These are phyloP conservation scores for Clitarchus hookeri DNA, from an alignment of 2,888 invertebrate genomes.

Conservation along the genomic window DNA sequence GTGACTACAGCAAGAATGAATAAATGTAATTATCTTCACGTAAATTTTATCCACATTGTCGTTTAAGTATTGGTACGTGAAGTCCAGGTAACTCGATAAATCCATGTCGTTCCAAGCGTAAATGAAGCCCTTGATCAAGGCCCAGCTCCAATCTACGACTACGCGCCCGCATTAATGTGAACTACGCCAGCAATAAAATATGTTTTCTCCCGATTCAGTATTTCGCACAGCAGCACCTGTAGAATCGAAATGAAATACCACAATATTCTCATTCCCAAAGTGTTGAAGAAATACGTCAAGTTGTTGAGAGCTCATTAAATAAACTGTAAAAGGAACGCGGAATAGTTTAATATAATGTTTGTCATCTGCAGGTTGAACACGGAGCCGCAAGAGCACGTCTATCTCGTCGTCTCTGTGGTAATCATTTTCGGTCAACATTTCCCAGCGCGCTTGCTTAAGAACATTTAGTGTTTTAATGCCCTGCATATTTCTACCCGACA, in stretches of 20 bases:
- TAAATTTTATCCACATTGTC: background rate
- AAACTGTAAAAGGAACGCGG: background rate
- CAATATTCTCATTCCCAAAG: background rate
- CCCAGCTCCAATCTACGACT: background rate
- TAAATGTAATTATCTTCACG: background rate
- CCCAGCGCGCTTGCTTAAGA: background rate
- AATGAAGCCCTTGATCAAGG: background rate
- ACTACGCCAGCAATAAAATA: background rate
- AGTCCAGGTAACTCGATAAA: background rate
- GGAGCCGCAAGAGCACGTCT: background rate
- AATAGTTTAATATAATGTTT: background rate
- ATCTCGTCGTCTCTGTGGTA: background rate
- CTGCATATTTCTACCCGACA: background rate
- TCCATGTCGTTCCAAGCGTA: background rate
- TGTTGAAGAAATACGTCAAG: background rate
- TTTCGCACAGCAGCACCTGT: background rate
- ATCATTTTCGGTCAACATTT: background rate
- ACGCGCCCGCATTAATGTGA: background rate
- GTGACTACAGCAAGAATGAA: conserved; percentile 8
- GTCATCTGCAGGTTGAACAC: background rate
- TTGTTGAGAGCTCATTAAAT: background rate
- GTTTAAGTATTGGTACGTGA: background rate
- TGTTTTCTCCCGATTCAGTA: background rate
- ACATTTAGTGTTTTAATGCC: background rate
- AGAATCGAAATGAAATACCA: background rate